phyloP scores from a whole-genome alignment of 1,140 invertebrate genomes.

The Macrotrachela quadricornifera region DNA sequence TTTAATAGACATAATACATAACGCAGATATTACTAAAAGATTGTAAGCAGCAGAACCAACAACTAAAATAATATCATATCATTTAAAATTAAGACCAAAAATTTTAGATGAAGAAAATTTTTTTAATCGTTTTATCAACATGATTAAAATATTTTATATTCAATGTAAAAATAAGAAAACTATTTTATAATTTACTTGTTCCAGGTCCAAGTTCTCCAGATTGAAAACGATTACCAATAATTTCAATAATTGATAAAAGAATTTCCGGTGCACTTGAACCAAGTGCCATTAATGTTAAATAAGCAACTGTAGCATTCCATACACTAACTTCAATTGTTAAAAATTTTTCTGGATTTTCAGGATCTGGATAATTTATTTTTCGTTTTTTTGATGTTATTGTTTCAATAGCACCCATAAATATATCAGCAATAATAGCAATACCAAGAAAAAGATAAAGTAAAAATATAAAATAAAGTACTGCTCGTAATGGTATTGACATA shows the following conservation, averaged over 20 bases:
- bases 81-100: too few species aligned
- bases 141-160: too few species aligned
- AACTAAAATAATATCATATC: slow-evolving; percentile 21
- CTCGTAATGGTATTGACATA: slow-evolving; percentile 24
- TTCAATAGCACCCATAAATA: slow-evolving; percentile 44
- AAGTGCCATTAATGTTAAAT: slow-evolving; percentile 45
- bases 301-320: slow-evolving; percentile 47
- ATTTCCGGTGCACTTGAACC: slow-evolving; percentile 45
- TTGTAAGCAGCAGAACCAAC: slow-evolving; percentile 40
- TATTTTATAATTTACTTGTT: slow-evolving; percentile 38
- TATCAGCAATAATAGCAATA: slow-evolving; percentile 39
- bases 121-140: too few species aligned
- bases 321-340: slow-evolving; percentile 39
- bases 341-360: slow-evolving; percentile 12
- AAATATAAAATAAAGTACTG: slow-evolving; percentile 34
- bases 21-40: slow-evolving; percentile 26
- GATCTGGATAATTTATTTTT: slow-evolving; percentile 28
- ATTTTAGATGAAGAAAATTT: too few species aligned
- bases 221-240: slow-evolving; percentile 34
- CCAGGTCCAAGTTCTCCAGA: slow-evolving; percentile 40
- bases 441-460: slow-evolving; percentile 37
- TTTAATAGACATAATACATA: slow-evolving; percentile 23
- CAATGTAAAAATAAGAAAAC: neutral
- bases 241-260: slow-evolving; percentile 41
- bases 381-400: slow-evolving; percentile 43